These are phyloP conservation scores for Takifugu flavidus DNA, from an alignment of 2,113 vertebrate species.

Conservation along the genomic window DNA sequence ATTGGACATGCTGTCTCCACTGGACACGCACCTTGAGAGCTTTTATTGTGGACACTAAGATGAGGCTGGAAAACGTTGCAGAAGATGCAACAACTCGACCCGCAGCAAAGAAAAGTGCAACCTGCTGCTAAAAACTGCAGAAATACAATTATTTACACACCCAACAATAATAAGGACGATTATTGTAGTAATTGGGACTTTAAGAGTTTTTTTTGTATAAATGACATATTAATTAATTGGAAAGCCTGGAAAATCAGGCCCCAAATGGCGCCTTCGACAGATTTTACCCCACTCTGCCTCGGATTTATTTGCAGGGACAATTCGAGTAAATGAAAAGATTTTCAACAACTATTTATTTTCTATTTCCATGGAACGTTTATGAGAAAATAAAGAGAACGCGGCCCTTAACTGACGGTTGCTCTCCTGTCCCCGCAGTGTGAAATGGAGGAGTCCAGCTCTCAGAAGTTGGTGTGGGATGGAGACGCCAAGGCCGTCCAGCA, in stretches of 20 bases:
- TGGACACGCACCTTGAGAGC: conserved; percentile 15
- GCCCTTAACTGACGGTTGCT: not conserved
- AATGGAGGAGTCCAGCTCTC: conserved; percentile 90
- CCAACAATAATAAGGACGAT: not conserved
- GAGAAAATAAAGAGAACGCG: no score
- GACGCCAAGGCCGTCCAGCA: conserved; percentile 96
- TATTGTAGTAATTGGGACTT: not conserved
- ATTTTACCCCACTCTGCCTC: conserved; percentile 42
- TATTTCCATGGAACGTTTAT: not conserved
- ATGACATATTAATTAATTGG: conserved; percentile 49
- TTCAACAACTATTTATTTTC: not conserved
- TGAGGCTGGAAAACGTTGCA: no score
- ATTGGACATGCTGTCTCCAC: conserved; percentile 68
- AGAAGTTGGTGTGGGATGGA: conserved; percentile 87
- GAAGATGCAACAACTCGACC: no score
- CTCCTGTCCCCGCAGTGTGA: conserved; percentile 45
- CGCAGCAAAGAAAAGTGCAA: not conserved
- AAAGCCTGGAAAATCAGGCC: conserved; percentile 10
- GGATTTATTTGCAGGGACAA: conserved; percentile 36
- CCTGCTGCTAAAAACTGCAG: not conserved
- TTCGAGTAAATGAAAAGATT: not conserved
- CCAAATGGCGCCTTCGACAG: conserved; percentile 44
- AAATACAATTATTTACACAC: not conserved
- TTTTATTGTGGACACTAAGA: no score
- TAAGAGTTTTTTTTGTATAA: conserved; percentile 1